These are phyloP conservation scores for Hyaena hyaena DNA, from an alignment of 2,113 vertebrate species.

Conservation along the genomic window DNA sequence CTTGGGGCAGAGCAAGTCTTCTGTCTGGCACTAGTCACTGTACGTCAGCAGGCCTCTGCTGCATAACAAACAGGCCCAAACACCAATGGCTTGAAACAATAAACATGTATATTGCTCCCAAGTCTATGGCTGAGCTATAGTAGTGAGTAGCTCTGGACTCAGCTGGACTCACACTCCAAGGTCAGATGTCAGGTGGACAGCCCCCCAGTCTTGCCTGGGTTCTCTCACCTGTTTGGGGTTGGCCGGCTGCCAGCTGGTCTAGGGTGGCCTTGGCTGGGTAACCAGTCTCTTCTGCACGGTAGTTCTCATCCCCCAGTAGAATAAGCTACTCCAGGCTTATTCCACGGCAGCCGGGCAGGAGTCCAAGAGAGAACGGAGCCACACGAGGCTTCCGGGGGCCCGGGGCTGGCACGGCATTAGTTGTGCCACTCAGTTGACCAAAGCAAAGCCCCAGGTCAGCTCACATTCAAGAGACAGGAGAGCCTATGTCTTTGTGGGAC, in stretches of 20 bases:
- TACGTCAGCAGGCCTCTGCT: neutral
- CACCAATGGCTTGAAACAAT: neutral
- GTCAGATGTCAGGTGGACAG: neutral
- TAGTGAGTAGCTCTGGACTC: neutral
- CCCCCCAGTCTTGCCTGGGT: neutral
- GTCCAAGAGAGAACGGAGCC: neutral
- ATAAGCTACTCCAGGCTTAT: neutral
- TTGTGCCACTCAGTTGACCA: no score
- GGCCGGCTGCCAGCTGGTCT: neutral
- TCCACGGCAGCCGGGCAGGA: neutral
- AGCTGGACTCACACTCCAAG: neutral
- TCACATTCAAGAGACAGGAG: no score
- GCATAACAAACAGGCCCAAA: neutral
- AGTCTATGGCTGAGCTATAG: neutral
- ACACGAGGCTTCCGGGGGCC: neutral
- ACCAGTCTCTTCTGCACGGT: rapidly evolving
- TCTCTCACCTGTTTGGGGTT: neutral
- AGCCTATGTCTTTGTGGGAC: neutral
- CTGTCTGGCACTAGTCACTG: neutral
- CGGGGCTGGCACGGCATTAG: rapidly evolving
- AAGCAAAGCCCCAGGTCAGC: neutral
- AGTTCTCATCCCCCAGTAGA: neutral
- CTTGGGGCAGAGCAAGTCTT: neutral
- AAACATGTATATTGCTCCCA: neutral
- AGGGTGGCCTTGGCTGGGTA: neutral